A percentile compares a stretch with the other conserved stretches of the same genome.
These are phyloP conservation scores for Tinea pellionella DNA, from an alignment of 2,888 invertebrate genomes.

Conservation along the genomic window DNA sequence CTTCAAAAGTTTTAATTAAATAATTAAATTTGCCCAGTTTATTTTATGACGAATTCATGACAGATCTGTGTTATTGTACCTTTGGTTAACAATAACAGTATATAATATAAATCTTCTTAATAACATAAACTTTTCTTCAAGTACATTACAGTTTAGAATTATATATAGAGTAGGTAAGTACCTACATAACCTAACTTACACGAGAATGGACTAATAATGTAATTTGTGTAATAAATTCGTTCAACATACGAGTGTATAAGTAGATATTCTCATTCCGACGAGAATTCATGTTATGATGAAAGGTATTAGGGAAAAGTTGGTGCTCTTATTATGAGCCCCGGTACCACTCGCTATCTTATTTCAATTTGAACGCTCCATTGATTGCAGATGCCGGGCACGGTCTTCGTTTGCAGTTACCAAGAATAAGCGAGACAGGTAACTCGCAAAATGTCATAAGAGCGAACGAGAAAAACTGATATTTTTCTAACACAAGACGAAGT, in stretches of 20 bases:
- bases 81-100: no score
- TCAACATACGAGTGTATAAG: neutral
- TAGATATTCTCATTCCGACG: neutral
- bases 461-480: slow-evolving; percentile 39
- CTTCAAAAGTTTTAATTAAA: slow-evolving; percentile 7
- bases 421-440: slow-evolving; percentile 34
- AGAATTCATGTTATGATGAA: slow-evolving; percentile 7
- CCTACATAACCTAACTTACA: no score
- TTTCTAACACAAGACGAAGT: slow-evolving; percentile 44
- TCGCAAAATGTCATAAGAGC: slow-evolving; percentile 21
- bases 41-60: neutral
- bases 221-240: neutral
- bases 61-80: neutral
- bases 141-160: no score
- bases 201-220: neutral
- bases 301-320: slow-evolving; percentile 21
- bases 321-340: slow-evolving; percentile 48
- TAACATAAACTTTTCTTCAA: no score
- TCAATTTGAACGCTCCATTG: slow-evolving; percentile 68
- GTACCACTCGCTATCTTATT: slow-evolving; percentile 61
- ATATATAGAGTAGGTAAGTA: no score
- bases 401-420: slow-evolving; percentile 47
- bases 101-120: no score
- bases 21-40: neutral
- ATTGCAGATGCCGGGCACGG: slow-evolving; percentile 60